A percentile compares a stretch with the other conserved stretches of the same genome.
These are phyloP conservation scores for Pterophyllum scalare DNA, from an alignment of 2,113 vertebrate species.

Conservation along the genomic window DNA sequence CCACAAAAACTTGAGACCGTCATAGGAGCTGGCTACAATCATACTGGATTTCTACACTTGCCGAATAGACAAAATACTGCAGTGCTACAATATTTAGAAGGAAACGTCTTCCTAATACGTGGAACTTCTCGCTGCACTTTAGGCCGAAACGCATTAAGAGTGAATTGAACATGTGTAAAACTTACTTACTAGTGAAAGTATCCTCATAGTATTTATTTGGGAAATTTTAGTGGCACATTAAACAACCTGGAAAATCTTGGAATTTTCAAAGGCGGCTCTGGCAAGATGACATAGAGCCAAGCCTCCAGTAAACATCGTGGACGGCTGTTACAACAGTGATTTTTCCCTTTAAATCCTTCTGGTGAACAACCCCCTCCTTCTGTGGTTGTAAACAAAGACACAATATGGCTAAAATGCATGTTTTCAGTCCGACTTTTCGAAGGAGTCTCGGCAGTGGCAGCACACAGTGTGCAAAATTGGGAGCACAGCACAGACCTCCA, in stretches of 20 bases:
- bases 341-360: not conserved
- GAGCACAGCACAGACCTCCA: not conserved
- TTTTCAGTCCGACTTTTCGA: not conserved
- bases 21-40: slow-evolving; percentile 64
- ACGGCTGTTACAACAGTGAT: not conserved
- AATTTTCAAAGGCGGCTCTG: not conserved
- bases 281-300: not conserved
- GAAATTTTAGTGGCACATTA: not conserved
- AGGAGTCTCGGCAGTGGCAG: slow-evolving; percentile 29
- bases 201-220: not conserved
- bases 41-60: slow-evolving; percentile 51
- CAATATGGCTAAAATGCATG: slow-evolving; percentile 15
- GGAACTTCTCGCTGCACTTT: not conserved
- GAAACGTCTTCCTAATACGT: slow-evolving; percentile 18
- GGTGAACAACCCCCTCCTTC: not conserved
- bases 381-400: slow-evolving; percentile 28
- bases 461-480: not conserved
- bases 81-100: slow-evolving; percentile 48
- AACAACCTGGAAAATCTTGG: slow-evolving; percentile 6
- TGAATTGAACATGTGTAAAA: not conserved
- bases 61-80: slow-evolving; percentile 37
- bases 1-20: slow-evolving; percentile 47
- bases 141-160: slow-evolving; percentile 45
- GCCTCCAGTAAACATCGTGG: not conserved
- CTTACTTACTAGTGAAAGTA: not conserved